Evolutionary conservation across 2,797 vertebrate species (phyloP), one percentile per base, ranked within the genome.

Genomic region (Telmatherina bonti): DNA sequence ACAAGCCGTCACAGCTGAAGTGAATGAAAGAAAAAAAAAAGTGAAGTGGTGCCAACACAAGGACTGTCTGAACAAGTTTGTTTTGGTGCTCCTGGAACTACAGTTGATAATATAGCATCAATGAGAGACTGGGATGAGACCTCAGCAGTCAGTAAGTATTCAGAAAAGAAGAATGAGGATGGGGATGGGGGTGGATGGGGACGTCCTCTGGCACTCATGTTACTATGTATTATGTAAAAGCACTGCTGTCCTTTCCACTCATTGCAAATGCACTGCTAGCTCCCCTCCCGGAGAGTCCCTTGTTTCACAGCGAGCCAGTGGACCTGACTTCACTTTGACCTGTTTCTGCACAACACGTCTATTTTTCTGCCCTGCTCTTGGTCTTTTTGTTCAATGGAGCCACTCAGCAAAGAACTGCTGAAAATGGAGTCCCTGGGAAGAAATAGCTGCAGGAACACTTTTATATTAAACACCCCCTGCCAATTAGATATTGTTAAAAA

Each of bases 201-300:
- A 27, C 6, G 53, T 57, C 53, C 70, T 51, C 43, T 58, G 73
- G 72, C 73, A 80, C 78, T 84, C 35, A 15, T 88, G 73, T 87
- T 82, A 67, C 70, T 67, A 83, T 84, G 81, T 74, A 88, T 89
- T 87, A 92, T 90, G 81, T 81, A 86, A 91, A 91, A 83, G 78
- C 82, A 84, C 79, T 27, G 45, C 73, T 78, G 75, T 79, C 83
- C 59, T 83, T 83, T 87, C 70, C 69, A 68, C 65, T 79, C 67
- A 74, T 76, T 83, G 81, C 58, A 62, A 63, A 73, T 65, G 64
- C 59, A 63, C 70, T 55, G 66, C 61, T 75, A 72, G 38, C 67
- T 65, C 51, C 51, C 20, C 35, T 75, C 43, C 41, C 53, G 1
- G 7, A 60, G 26, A 70, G 70, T 65, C 67, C 74, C 38, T 18